These are phyloP conservation scores for Monopterus albus DNA, from an alignment of 2,113 vertebrate genomes.

Conservation along the genomic window DNA sequence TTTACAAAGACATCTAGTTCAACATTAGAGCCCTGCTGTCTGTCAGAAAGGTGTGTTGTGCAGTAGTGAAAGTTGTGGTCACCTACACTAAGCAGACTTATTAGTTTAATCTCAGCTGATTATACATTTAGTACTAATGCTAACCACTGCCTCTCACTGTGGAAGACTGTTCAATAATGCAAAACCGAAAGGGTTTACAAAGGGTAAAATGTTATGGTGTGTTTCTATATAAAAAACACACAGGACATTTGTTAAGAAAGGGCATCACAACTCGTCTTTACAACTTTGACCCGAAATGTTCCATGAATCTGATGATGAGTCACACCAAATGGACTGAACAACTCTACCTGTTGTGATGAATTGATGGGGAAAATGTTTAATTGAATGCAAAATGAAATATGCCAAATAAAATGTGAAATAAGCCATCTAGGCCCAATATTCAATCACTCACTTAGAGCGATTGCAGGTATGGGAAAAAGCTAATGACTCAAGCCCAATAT, in stretches of 20 bases:
- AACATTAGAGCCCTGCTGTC: constrained; percentile 8
- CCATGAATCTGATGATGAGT: constrained; percentile 14
- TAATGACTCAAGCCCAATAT: constrained; percentile 67
- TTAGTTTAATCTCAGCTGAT: constrained; percentile 20
- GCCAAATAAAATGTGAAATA: constrained; percentile 53
- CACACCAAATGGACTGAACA: constrained; percentile 13
- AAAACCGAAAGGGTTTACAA: no score
- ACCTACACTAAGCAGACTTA: constrained; percentile 14
- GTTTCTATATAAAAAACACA: background rate
- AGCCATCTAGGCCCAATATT: constrained; percentile 22
- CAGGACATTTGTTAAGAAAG: no score
- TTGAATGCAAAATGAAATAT: constrained; percentile 43
- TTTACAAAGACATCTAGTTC: background rate
- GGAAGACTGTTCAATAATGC: background rate
- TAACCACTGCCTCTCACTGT: background rate
- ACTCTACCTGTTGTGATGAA: constrained; percentile 24
- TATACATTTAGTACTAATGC: background rate
- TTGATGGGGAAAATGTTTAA: constrained; percentile 22
- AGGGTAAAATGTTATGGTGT: no score
- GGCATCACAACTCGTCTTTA: background rate
- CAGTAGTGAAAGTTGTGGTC: constrained; percentile 7
- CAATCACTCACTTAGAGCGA: constrained; percentile 30
- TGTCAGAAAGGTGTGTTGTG: constrained; percentile 6
- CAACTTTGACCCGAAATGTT: background rate
- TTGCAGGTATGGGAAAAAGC: constrained; percentile 28